Conservation (phyloP, 2,797 vertebrate species). For the Pogoniulus pusillus region DNA sequence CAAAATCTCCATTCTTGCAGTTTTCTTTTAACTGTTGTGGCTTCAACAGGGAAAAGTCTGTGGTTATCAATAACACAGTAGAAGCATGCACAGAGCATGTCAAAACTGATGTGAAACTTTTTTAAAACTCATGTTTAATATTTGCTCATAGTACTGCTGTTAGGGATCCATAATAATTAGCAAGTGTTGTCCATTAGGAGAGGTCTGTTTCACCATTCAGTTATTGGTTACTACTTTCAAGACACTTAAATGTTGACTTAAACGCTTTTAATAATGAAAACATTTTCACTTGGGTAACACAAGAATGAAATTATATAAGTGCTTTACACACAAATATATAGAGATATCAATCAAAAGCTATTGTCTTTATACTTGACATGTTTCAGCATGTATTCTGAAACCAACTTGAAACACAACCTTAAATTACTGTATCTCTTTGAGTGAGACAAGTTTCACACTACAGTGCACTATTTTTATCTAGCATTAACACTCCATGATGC, state of each 20-base stretch:
- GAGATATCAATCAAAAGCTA: neutral
- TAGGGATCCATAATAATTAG: neutral
- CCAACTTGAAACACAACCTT: neutral
- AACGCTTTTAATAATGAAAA: neutral
- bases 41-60: neutral
- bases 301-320: neutral
- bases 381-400: conserved; percentile 29
- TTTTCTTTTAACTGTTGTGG: neutral
- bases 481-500: neutral
- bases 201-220: neutral
- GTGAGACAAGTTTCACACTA: conserved; percentile 24
- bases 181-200: neutral
- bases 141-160: neutral
- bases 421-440: conserved; percentile 5
- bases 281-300: neutral
- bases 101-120: neutral
- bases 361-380: neutral
- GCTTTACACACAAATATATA: neutral
- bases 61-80: neutral
- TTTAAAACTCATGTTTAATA: neutral
- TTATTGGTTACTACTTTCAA: neutral
- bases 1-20: neutral
- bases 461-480: conserved; percentile 33
- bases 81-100: neutral
- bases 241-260: neutral